These are phyloP conservation scores for Myodes glareolus DNA, from an alignment of 2,113 vertebrate genomes.

Conservation along the genomic window DNA sequence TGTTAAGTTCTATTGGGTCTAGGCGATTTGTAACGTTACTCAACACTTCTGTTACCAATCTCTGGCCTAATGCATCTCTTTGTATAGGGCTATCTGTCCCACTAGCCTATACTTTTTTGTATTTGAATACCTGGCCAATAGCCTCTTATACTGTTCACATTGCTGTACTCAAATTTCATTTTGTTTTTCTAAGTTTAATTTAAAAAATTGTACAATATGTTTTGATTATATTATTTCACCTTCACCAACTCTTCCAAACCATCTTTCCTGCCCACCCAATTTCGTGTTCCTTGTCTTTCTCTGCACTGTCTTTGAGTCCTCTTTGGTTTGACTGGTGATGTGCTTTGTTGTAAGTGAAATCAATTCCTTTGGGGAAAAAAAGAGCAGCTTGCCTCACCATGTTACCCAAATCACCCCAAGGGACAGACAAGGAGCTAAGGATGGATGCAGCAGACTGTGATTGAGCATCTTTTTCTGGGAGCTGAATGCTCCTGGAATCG, in stretches of 20 bases:
- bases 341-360: neutral
- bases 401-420: neutral
- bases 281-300: neutral
- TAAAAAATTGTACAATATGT: neutral
- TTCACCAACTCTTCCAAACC: neutral
- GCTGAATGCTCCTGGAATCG: neutral
- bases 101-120: neutral
- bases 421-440: neutral
- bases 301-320: neutral
- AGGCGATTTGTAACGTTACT: neutral
- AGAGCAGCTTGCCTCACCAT: neutral
- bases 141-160: neutral
- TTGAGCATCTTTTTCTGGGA: neutral
- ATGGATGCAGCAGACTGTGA: neutral
- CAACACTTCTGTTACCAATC: neutral
- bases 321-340: neutral
- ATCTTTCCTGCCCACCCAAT: neutral
- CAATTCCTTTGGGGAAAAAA: neutral
- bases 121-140: neutral
- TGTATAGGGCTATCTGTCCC: neutral
- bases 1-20: neutral
- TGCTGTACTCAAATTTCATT: neutral
- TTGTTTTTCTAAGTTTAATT: neutral
- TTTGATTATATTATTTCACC: neutral
- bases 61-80: neutral